phyloP scores from a whole-genome alignment of 1,140 invertebrate genomes.

The Macrobrachium rosenbergii region DNA sequence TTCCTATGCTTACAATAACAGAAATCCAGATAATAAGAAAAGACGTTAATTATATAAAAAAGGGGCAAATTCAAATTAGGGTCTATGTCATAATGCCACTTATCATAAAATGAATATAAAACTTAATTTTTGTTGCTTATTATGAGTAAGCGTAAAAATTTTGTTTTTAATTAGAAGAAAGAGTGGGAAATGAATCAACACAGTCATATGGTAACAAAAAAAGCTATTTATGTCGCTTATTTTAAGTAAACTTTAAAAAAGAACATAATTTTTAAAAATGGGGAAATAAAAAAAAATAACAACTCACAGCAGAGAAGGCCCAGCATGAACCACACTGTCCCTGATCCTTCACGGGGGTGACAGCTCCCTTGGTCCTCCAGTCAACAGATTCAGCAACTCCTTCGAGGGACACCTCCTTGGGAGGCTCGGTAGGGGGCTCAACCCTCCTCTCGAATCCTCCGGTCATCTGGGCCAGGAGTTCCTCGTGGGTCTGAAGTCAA shows the following conservation, averaged over 20 bases:
- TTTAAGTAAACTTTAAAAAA: background rate
- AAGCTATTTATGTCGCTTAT: background rate
- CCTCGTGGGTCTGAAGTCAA: conserved; percentile 8
- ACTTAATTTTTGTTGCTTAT: no score
- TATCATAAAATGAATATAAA: no score
- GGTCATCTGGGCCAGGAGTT: background rate
- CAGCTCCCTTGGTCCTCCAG: conserved; percentile 70
- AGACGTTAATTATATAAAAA: no score
- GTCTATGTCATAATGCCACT: no score
- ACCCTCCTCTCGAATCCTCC: background rate
- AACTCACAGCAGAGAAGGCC: conserved; percentile 68
- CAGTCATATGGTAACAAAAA: background rate
- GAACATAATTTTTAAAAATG: background rate
- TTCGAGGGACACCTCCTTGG: background rate
- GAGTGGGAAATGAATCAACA: no score
- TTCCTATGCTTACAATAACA: no score
- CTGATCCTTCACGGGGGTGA: conserved; percentile 72
- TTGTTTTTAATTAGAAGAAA: no score
- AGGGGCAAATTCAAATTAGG: no score
- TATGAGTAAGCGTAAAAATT: no score
- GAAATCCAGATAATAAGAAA: no score
- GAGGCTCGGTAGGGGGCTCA: background rate
- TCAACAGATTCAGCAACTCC: conserved; percentile 67
- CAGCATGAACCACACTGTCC: conserved; percentile 70
- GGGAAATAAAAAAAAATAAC: background rate